These are phyloP conservation scores for Chelonus formosanus DNA, from an alignment of 2,888 invertebrate genomes.

Conservation along the genomic window DNA sequence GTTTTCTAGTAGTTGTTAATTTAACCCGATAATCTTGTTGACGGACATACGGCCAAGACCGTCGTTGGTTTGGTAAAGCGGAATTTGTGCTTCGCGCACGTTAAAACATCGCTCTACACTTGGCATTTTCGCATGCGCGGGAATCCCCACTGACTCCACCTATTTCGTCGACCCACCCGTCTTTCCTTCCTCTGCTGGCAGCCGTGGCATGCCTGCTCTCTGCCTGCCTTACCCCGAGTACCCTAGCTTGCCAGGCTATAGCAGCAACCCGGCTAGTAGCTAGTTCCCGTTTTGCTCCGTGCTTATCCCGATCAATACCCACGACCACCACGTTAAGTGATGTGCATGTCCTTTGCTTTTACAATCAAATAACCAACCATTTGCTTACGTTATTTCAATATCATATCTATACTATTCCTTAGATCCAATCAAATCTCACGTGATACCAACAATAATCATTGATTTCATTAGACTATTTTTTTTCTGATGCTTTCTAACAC, in stretches of 20 bases:
- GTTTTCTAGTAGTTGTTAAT: neutral
- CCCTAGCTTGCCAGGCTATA: constrained; percentile 26
- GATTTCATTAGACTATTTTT: too few species aligned
- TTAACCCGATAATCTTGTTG: neutral
- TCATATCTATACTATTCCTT: constrained; percentile 4
- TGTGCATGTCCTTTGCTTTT: constrained; percentile 38
- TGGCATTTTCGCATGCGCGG: constrained; percentile 40
- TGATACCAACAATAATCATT: too few species aligned
- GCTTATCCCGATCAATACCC: constrained; percentile 49
- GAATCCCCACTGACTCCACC: constrained; percentile 36
- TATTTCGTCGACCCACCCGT: constrained; percentile 29
- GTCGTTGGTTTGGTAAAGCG: constrained; percentile 11
- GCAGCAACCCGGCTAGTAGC: constrained; percentile 41
- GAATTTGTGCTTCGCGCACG: constrained; percentile 32
- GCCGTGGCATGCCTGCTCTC: constrained; percentile 12
- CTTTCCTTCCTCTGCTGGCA: constrained; percentile 28
- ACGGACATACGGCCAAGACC: constrained; percentile 9
- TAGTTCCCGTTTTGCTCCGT: constrained; percentile 45
- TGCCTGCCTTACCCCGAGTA: constrained; percentile 19
- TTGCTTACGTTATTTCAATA: constrained; percentile 17
- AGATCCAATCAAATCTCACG: too few species aligned
- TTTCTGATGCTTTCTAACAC: too few species aligned
- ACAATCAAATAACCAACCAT: constrained; percentile 33
- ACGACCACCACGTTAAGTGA: constrained; percentile 42
- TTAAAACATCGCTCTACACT: constrained; percentile 14